phyloP scores from a whole-genome alignment of 2,113 vertebrate species.

The Brachionichthys hirsutus region DNA sequence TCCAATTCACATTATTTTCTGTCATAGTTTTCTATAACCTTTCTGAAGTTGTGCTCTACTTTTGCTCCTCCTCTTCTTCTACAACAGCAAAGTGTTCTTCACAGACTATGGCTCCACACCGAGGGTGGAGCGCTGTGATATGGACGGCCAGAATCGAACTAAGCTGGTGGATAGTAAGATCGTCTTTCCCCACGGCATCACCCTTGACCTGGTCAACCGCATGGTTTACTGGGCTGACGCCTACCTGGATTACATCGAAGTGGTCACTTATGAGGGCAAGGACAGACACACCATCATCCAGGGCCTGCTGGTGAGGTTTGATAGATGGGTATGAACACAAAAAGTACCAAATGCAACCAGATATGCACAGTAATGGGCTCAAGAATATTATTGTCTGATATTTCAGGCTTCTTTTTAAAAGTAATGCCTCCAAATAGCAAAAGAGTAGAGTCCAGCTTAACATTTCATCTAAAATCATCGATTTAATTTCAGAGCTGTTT shows the following conservation, averaged over 20 bases:
- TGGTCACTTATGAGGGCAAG: conserved; percentile 96
- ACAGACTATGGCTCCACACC: conserved; percentile 97
- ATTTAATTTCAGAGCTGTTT: conserved; percentile 33
- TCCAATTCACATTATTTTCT: background rate
- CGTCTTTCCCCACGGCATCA: conserved; percentile 94
- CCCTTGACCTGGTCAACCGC: conserved; percentile 92
- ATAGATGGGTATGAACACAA: background rate
- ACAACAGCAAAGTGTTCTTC: conserved; percentile 92
- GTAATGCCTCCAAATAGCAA: too few relatives aligned
- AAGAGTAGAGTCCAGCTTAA: background rate
- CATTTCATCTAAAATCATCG: conserved; percentile 15
- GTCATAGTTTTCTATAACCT: background rate
- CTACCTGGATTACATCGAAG: conserved; percentile 97
- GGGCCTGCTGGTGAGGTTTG: conserved; percentile 88
- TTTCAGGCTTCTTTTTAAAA: background rate
- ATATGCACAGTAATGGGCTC: background rate
- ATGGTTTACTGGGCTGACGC: conserved; percentile 97
- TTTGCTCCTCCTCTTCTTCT: background rate
- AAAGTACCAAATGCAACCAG: background rate
- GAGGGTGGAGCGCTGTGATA: conserved; percentile 95
- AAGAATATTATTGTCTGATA: background rate
- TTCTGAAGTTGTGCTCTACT: background rate
- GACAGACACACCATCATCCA: conserved; percentile 97
- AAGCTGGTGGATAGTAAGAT: conserved; percentile 98
- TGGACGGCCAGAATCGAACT: conserved; percentile 97